phyloP scores from a whole-genome alignment of 2,797 vertebrate genomes.

The Pyrocephalus nanus region DNA sequence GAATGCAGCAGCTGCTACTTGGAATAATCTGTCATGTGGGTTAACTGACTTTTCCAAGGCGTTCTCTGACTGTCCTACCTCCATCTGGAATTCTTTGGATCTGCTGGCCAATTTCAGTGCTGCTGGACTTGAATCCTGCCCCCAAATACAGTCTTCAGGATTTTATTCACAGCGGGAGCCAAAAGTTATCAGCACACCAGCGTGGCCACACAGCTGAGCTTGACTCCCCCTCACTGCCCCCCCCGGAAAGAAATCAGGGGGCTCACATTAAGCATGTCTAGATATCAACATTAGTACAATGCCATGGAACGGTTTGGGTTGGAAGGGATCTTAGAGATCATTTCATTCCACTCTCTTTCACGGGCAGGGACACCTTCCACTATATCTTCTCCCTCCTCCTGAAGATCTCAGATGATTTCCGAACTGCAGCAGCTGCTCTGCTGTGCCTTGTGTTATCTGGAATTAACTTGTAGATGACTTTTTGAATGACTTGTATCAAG shows the following conservation, averaged over 20 bases:
- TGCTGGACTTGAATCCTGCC: neutral
- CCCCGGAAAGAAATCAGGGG: neutral
- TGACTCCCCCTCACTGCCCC: neutral
- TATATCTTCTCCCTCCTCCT: neutral
- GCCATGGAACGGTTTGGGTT: neutral
- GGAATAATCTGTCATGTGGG: neutral
- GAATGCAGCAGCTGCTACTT: neutral
- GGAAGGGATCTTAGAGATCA: neutral
- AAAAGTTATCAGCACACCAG: neutral
- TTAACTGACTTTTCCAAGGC: neutral
- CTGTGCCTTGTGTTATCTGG: neutral
- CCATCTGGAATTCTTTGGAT: neutral
- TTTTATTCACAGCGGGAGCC: neutral
- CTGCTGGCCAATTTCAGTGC: neutral
- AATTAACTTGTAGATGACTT: neutral
- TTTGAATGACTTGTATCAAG: rapidly evolving
- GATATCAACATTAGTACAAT: neutral
- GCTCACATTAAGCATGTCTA: neutral
- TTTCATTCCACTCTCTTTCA: neutral
- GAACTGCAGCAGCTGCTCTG: neutral
- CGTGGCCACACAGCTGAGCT: neutral
- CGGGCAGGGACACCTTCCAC: neutral
- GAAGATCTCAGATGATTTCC: neutral
- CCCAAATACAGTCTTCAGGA: neutral
- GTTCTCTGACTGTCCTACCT: neutral